Percentiles rank a stretch among this genome's conserved stretches.
Conservation (phyloP, 2,888 invertebrate genomes). For the Epinotia nisella region DNA sequence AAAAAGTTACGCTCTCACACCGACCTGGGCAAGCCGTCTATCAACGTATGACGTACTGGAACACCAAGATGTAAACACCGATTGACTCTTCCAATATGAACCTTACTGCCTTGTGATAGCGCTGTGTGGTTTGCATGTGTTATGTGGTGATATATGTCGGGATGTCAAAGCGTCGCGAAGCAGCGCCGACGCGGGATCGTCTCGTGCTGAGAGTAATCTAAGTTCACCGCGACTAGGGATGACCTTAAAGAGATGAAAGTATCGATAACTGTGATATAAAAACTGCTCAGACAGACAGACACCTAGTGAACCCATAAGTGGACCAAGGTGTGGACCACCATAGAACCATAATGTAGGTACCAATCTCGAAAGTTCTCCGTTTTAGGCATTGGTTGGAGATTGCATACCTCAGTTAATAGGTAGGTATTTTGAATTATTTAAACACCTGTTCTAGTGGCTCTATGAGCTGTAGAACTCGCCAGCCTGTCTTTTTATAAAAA, state of each 20-base stretch:
- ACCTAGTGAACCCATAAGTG: too few relatives aligned
- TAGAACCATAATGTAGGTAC: too few relatives aligned
- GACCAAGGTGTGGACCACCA: too few relatives aligned
- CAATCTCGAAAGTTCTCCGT: too few relatives aligned
- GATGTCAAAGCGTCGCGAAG: constrained; percentile 85
- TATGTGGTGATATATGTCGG: constrained; percentile 65
- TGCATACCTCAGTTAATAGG: too few relatives aligned
- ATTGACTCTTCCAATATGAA: constrained; percentile 47
- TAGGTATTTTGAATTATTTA: too few relatives aligned
- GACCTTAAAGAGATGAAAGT: constrained; percentile 52
- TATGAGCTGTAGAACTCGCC: too few relatives aligned
- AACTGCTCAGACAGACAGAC: not conserved
- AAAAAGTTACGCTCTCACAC: constrained; percentile 69
- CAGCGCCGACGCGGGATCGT: constrained; percentile 83
- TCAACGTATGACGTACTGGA: constrained; percentile 79
- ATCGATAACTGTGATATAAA: constrained; percentile 51
- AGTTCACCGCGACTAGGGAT: constrained; percentile 71
- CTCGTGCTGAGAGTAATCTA: constrained; percentile 85
- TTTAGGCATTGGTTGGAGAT: too few relatives aligned
- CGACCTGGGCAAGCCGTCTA: constrained; percentile 76
- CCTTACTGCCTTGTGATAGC: constrained; percentile 52
- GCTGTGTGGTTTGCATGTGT: constrained; percentile 45
- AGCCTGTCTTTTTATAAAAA: too few relatives aligned
- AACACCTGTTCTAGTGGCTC: too few relatives aligned
- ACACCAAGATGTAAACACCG: constrained; percentile 43